These are phyloP conservation scores for Pithys albifrons DNA, from an alignment of 2,113 vertebrate species.

Conservation along the genomic window DNA sequence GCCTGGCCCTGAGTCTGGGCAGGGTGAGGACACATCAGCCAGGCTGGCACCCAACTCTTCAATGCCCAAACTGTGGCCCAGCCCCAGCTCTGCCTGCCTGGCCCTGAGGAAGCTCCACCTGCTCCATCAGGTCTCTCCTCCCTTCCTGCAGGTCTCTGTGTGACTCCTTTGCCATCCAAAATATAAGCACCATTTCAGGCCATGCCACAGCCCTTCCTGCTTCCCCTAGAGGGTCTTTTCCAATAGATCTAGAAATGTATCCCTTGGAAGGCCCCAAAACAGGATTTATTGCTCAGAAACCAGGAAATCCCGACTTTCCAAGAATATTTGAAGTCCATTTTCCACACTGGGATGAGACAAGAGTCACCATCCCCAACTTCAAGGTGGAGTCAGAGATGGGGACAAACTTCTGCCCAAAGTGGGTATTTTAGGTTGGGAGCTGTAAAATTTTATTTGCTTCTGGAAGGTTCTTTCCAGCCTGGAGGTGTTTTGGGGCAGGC, in stretches of 20 bases:
- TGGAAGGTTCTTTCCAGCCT: neutral
- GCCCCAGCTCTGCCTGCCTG: neutral
- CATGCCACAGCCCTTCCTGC: neutral
- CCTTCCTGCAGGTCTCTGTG: neutral
- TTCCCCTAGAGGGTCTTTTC: neutral
- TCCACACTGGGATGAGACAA: neutral
- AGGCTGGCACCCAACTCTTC: neutral
- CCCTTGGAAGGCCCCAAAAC: neutral
- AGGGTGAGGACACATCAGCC: neutral
- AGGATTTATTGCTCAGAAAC: neutral
- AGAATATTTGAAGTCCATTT: neutral
- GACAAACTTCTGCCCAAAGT: neutral
- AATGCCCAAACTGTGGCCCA: rapidly evolving
- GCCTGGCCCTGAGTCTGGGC: rapidly evolving
- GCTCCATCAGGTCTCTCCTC: neutral
- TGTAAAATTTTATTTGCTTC: neutral
- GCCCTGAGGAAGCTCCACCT: neutral
- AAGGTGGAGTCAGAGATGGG: rapidly evolving
- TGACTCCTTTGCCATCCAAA: neutral
- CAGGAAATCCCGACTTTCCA: neutral
- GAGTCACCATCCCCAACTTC: neutral
- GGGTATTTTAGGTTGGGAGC: neutral
- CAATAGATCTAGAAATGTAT: neutral
- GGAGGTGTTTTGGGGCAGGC: neutral
- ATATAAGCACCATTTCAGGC: neutral